Conservation (phyloP, 2,888 invertebrate genomes). For the Arctia plantaginis region DNA sequence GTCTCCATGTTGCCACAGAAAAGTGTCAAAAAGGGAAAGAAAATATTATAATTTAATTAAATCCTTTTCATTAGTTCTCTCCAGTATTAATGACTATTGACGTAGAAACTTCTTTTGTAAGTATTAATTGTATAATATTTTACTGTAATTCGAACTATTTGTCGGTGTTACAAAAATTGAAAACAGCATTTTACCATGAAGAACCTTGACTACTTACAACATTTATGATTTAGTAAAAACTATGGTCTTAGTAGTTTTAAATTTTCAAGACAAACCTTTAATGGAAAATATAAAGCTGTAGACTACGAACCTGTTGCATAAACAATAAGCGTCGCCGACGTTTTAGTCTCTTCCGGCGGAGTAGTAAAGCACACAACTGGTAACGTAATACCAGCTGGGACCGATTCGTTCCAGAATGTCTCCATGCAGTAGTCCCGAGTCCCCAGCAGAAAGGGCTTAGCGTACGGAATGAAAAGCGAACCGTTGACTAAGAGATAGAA, state of each 20-base stretch:
- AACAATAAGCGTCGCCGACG: conserved; percentile 73
- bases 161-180: too few relatives aligned
- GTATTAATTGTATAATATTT: too few relatives aligned
- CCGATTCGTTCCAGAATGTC: conserved; percentile 79
- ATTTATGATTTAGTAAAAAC: too few relatives aligned
- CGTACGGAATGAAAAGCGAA: conserved; percentile 84
- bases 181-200: too few relatives aligned
- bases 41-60: too few relatives aligned
- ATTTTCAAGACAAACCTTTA: neutral
- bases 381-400: conserved; percentile 79
- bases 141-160: too few relatives aligned
- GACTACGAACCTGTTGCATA: conserved; percentile 74
- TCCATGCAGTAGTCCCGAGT: conserved; percentile 88
- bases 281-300: too few relatives aligned
- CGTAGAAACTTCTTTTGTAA: neutral
- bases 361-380: conserved; percentile 85
- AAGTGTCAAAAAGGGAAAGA: too few relatives aligned
- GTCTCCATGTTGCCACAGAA: too few relatives aligned
- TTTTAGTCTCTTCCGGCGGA: conserved; percentile 68
- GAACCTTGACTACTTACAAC: too few relatives aligned
- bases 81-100: neutral
- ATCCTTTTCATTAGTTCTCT: neutral
- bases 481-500: conserved; percentile 87
- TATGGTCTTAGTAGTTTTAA: too few relatives aligned
- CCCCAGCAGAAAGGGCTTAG: conserved; percentile 76